Percentiles rank a stretch among this genome's conserved stretches.
Conservation (phyloP, 2,113 vertebrate species). For the Symphodus melops region DNA sequence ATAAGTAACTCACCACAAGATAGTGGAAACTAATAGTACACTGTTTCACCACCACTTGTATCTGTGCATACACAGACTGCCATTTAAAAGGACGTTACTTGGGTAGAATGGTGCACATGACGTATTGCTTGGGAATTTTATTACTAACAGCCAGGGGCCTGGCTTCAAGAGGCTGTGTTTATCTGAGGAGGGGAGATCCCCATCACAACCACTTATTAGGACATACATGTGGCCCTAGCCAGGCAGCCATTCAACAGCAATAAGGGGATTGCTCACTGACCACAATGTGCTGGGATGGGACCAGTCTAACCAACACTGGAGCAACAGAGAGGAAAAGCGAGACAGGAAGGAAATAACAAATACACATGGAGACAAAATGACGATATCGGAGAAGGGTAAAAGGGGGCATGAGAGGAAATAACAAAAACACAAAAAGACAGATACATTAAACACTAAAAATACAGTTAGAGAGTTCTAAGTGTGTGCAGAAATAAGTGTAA, state of each 20-base stretch:
- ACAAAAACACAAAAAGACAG: background rate
- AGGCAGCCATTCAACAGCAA: constrained; percentile 74
- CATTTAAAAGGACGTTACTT: constrained; percentile 48
- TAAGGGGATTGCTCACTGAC: constrained; percentile 68
- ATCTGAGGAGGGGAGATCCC: constrained; percentile 75
- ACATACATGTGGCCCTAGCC: constrained; percentile 74
- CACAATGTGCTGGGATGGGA: constrained; percentile 68
- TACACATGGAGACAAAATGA: constrained; percentile 31
- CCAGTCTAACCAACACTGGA: constrained; percentile 63
- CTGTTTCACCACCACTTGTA: background rate
- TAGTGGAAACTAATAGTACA: background rate
- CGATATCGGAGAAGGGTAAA: constrained; percentile 1
- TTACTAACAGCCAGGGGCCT: constrained; percentile 70
- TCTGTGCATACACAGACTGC: constrained; percentile 17
- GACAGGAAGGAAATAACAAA: constrained; percentile 68
- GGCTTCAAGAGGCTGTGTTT: constrained; percentile 68
- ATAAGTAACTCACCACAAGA: constrained; percentile 5
- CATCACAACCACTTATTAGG: constrained; percentile 79
- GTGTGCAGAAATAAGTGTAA: no score
- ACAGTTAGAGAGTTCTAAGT: background rate
- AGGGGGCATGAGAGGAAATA: constrained; percentile 9
- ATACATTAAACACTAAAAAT: background rate
- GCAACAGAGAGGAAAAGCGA: constrained; percentile 35
- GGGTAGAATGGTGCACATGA: constrained; percentile 57
- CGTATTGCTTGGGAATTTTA: constrained; percentile 59